Conservation (phyloP, 1,140 invertebrate genomes). For the Drosophila navojoa region DNA sequence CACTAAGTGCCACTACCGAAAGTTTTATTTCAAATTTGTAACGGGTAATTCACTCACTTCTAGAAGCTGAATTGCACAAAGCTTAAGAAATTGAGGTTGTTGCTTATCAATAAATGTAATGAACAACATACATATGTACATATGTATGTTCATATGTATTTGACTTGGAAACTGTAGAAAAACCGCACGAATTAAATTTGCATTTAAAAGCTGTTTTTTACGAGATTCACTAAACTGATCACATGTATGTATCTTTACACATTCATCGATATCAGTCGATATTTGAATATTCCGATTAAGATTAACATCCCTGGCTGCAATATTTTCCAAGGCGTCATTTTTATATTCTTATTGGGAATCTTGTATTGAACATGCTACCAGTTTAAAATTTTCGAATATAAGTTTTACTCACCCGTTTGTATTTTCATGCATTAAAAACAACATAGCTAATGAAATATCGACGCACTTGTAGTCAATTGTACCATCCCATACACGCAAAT, state of each 20-base stretch:
- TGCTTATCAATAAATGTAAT: neutral
- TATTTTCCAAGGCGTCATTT: neutral
- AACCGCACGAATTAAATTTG: neutral
- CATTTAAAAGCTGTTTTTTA: neutral
- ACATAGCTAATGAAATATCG: constrained; percentile 35
- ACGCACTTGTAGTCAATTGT: constrained; percentile 40
- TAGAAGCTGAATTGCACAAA: constrained; percentile 19
- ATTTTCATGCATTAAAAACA: constrained; percentile 17
- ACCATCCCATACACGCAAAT: constrained; percentile 36
- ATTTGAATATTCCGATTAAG: constrained; percentile 7
- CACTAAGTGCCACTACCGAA: constrained; percentile 29
- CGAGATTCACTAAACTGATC: too few relatives aligned
- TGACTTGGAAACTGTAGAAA: neutral
- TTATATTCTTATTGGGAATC: neutral
- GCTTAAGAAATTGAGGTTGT: neutral
- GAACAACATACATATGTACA: too few relatives aligned
- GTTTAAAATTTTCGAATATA: neutral
- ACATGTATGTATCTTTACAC: too few relatives aligned
- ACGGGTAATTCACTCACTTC: neutral
- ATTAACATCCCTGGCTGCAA: constrained; percentile 21
- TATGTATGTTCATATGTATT: too few relatives aligned
- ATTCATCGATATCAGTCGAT: constrained; percentile 8
- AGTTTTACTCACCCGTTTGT: constrained; percentile 35
- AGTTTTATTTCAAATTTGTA: constrained; percentile 24
- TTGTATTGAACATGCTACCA: too few relatives aligned